Base-by-base conservation (phyloP, 2,797 vertebrate genomes). In the Macroramphosus scolopax region DNA sequence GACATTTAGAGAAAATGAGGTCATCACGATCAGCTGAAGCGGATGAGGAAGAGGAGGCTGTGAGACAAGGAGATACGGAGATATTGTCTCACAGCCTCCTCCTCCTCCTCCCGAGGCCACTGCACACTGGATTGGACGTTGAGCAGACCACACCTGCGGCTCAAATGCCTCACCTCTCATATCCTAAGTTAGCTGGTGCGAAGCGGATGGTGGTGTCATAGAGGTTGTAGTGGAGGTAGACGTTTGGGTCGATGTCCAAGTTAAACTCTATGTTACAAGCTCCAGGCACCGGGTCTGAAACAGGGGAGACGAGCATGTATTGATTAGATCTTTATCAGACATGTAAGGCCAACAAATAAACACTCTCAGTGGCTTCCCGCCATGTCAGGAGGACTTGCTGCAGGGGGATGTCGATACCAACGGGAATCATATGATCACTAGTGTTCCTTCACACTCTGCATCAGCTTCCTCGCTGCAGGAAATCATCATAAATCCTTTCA, bases 201-300 rank as follows among this genome's bases (percentile, higher is more conserved):
- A 99, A 97, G 2, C 75, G 89, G 55, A 99, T 86, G 1, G 77
- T 87, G 9, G 86, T 93, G 74, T 94, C 92, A 18, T 91, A 93
- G 68, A 95, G 68, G 2, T 93, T 93, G 81, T 96, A 98, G 30
- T 69, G 85, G 48, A 99, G 43, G 57, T 97, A 91, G 78, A 99
- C 60, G 49, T 94, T 97, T 5, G 96, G 93, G 77, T 99, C 95
- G 1, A 89, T 83, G 28, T 92, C 90, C 80, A 97, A 80, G 48
- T 89, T 87, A 74, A 90, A 95, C 70, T 92, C 94, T 5, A 86
- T 78, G 81, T 94, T 96, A 75, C 97, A 99, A 15, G 90, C 96
- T 60, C 97, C 97, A 24, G 97, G 97, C 17, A 98, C 63, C 1
- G 97, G 97, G 78, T 97, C 97, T 99, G 17, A 29, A 72, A 66